These are phyloP conservation scores for Odontocolon sp. DNA, from an alignment of 2,888 invertebrate genomes.

Conservation along the genomic window DNA sequence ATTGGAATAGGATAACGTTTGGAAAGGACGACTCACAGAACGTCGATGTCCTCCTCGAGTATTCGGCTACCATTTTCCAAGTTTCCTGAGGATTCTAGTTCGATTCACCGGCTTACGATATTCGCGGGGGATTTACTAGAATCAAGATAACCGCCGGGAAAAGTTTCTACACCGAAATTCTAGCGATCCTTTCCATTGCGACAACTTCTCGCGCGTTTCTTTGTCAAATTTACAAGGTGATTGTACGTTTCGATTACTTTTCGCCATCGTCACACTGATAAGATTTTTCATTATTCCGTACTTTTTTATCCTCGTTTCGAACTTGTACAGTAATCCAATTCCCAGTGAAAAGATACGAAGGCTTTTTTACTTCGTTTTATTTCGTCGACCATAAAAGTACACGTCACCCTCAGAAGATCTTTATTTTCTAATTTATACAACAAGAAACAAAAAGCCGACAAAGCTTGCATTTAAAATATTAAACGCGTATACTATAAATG, in stretches of 20 bases:
- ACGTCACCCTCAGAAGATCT: too few relatives aligned
- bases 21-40: not conserved
- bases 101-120: slow-evolving; percentile 41
- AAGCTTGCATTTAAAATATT: not conserved
- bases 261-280: not conserved
- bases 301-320: not conserved
- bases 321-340: too few relatives aligned
- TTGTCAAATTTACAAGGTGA: slow-evolving; percentile 39
- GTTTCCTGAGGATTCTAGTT: slow-evolving; percentile 65
- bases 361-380: too few relatives aligned
- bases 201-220: slow-evolving; percentile 22
- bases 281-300: not conserved
- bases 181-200: not conserved
- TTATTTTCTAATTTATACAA: too few relatives aligned
- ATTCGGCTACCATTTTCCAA: slow-evolving; percentile 33
- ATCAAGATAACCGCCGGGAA: slow-evolving; percentile 39
- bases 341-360: too few relatives aligned
- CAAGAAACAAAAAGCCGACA: too few relatives aligned
- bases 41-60: slow-evolving; percentile 31
- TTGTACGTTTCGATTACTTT: slow-evolving; percentile 7
- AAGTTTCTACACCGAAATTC: slow-evolving; percentile 23
- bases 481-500: slow-evolving; percentile 14
- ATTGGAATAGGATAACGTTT: slow-evolving; percentile 20
- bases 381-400: too few relatives aligned
- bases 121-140: slow-evolving; percentile 69